These are phyloP conservation scores for Gulo gulo DNA, from an alignment of 2,113 vertebrate species.

Conservation along the genomic window DNA sequence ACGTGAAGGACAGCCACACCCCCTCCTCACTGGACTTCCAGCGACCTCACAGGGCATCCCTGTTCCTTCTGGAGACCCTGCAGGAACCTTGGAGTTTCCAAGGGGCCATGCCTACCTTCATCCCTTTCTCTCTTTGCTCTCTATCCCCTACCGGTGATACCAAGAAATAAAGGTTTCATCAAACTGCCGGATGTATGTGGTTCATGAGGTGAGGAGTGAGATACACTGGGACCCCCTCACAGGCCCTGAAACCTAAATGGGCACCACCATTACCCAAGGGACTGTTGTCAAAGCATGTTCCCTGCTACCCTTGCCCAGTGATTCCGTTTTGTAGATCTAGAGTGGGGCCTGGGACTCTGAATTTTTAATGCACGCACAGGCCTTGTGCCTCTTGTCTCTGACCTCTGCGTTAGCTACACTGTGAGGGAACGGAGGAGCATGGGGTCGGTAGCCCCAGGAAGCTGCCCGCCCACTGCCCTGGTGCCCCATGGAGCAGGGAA, in stretches of 20 bases:
- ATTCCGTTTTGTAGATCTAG: background rate
- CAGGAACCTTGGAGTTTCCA: accelerated
- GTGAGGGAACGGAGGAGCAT: background rate
- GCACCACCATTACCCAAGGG: no score
- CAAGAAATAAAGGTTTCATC: background rate
- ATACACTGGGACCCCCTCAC: background rate
- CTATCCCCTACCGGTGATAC: background rate
- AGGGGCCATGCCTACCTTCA: background rate
- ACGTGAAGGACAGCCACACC: background rate
- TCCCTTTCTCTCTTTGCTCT: background rate
- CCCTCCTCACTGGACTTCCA: accelerated
- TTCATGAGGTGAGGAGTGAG: background rate
- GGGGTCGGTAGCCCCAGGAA: background rate
- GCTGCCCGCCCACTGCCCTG: background rate
- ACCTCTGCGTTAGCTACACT: background rate
- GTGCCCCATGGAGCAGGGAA: background rate
- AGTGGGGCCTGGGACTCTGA: background rate
- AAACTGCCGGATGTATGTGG: background rate
- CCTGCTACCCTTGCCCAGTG: background rate
- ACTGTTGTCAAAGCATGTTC: background rate
- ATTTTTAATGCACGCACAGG: background rate
- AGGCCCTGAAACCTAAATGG: background rate
- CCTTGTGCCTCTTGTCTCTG: background rate
- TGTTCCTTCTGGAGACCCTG: background rate
- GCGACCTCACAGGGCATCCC: background rate